phyloP scores from a whole-genome alignment of 2,888 invertebrate species.

The Margaritifera margaritifera region DNA sequence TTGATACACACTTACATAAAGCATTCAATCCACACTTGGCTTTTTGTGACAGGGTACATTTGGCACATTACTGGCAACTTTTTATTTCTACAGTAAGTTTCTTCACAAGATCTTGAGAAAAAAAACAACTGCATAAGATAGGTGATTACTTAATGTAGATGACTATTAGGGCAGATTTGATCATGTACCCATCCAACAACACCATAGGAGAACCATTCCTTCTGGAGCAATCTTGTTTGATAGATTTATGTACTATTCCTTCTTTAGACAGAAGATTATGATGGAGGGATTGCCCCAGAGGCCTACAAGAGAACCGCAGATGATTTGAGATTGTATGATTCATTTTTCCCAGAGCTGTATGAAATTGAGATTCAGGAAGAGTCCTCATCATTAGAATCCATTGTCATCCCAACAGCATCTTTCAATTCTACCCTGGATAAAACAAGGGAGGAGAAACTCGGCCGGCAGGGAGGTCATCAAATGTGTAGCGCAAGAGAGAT shows the following conservation, averaged over 20 bases:
- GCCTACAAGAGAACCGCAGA: conserved; percentile 56
- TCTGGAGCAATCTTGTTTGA: not conserved
- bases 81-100: no score
- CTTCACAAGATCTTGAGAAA: no score
- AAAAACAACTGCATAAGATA: no score
- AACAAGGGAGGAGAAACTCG: conserved; percentile 4
- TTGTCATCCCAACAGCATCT: conserved; percentile 41
- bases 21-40: no score
- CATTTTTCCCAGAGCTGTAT: conserved; percentile 68
- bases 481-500: conserved; percentile 2
- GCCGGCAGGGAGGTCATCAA: not conserved
- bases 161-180: no score
- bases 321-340: conserved; percentile 65
- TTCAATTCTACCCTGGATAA: conserved; percentile 24
- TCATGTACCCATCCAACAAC: no score
- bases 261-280: conserved; percentile 63
- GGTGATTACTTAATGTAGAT: no score
- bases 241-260: not conserved
- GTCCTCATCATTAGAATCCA: conserved; percentile 17
- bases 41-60: no score
- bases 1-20: no score
- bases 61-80: no score
- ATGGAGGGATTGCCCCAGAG: conserved; percentile 48
- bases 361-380: conserved; percentile 60
- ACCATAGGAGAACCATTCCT: no score